A percentile compares a stretch with the other conserved stretches of the same genome.
phyloP scores from a whole-genome alignment of 2,888 invertebrate genomes.

The Mycalesis mineus region DNA sequence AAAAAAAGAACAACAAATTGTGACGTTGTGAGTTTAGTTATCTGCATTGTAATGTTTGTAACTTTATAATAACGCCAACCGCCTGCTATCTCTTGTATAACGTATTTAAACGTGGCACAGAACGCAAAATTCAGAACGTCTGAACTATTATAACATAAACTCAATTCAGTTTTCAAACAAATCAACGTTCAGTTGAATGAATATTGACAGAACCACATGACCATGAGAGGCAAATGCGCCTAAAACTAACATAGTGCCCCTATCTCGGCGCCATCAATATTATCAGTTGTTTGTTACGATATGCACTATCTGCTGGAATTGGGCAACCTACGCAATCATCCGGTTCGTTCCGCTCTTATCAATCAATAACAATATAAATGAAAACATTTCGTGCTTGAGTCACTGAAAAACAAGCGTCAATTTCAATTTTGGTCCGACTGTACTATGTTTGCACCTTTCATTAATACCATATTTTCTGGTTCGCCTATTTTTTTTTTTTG shows the following conservation, averaged over 20 bases:
- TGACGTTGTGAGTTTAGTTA: too few relatives aligned
- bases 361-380: constrained; percentile 24
- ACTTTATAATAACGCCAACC: too few relatives aligned
- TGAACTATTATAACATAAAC: too few relatives aligned
- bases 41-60: too few relatives aligned
- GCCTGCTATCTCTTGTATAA: too few relatives aligned
- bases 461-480: too few relatives aligned
- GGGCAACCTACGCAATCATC: constrained; percentile 41
- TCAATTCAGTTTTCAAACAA: too few relatives aligned
- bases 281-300: constrained; percentile 55
- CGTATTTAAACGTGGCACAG: too few relatives aligned
- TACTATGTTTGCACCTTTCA: too few relatives aligned
- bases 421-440: neutral
- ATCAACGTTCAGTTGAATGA: neutral
- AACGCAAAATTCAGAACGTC: too few relatives aligned
- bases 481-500: too few relatives aligned
- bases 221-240: constrained; percentile 8
- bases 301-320: constrained; percentile 47
- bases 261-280: constrained; percentile 59
- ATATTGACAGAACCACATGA: neutral
- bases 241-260: constrained; percentile 9
- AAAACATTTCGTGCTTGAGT: constrained; percentile 16
- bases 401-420: constrained; percentile 2
- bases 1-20: too few relatives aligned
- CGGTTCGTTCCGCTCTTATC: constrained; percentile 23